A percentile compares a stretch with the other conserved stretches of the same genome.
Conservation (phyloP, 2,888 invertebrate genomes). For the Laspeyria flexula region DNA sequence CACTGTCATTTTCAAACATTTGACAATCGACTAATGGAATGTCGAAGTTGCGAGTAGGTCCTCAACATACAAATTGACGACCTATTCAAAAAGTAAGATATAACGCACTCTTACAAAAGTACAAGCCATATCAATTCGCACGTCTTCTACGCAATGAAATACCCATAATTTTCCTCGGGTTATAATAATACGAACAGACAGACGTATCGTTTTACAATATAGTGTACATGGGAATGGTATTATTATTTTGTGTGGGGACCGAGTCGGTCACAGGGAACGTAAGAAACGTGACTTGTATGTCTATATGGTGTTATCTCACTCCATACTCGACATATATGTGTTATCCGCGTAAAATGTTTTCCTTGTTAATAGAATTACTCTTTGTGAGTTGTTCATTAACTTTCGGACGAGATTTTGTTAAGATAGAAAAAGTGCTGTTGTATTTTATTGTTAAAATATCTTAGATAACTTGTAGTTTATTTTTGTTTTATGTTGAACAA, state of each 20-base stretch:
- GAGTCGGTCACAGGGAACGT: constrained; percentile 55
- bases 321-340: constrained; percentile 17
- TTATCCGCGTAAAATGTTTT: constrained; percentile 36
- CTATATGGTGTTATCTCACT: constrained; percentile 42
- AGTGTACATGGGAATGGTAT: constrained; percentile 35
- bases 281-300: constrained; percentile 55
- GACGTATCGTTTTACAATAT: constrained; percentile 43
- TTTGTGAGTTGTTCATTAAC: constrained; percentile 23
- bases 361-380: constrained; percentile 42
- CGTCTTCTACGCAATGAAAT: neutral
- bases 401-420: constrained; percentile 4
- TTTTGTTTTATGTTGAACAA: no score
- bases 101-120: neutral
- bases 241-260: constrained; percentile 39
- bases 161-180: constrained; percentile 12
- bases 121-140: constrained; percentile 1
- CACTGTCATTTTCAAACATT: no score
- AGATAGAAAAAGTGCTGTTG: neutral
- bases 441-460: neutral
- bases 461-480: no score
- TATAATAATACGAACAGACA: constrained; percentile 27
- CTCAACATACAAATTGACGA: neutral
- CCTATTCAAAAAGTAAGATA: neutral
- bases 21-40: no score
- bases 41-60: no score